A percentile compares a stretch with the other conserved stretches of the same genome.
phyloP scores from a whole-genome alignment of 2,797 vertebrate genomes.

The Sarcoramphus papa region DNA sequence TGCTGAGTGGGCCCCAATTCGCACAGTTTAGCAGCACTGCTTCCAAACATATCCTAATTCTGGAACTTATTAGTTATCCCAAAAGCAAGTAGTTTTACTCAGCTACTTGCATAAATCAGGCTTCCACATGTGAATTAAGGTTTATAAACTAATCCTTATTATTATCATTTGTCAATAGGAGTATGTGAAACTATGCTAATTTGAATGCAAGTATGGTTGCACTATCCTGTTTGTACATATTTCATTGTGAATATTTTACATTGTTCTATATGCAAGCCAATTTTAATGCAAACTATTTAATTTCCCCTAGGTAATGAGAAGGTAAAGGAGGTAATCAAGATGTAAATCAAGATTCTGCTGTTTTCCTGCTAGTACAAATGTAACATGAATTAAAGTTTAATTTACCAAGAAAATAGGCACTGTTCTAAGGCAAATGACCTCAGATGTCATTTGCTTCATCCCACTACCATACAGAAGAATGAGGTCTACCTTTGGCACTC shows the following conservation, averaged over 20 bases:
- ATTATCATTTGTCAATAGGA: constrained; percentile 35
- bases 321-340: constrained; percentile 56
- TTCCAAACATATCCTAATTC: not conserved
- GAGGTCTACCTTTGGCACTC: not conserved
- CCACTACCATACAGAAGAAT: not conserved
- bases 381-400: constrained; percentile 7
- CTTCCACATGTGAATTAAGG: not conserved
- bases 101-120: not conserved
- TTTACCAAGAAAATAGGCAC: not conserved
- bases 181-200: not conserved
- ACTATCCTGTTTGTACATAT: constrained; percentile 14
- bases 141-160: constrained; percentile 33
- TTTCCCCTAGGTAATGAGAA: constrained; percentile 57
- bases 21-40: not conserved
- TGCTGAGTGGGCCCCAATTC: not conserved
- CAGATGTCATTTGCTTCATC: not conserved
- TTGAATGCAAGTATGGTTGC: constrained; percentile 2
- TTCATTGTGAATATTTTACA: constrained; percentile 45
- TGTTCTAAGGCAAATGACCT: not conserved
- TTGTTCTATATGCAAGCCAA: constrained; percentile 41
- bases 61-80: not conserved
- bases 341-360: constrained; percentile 45
- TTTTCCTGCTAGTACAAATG: not conserved
- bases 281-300: constrained; percentile 54
- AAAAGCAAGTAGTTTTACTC: not conserved